phyloP scores from a whole-genome alignment of 2,797 vertebrate genomes.

The Acrossocheilus fasciatus region DNA sequence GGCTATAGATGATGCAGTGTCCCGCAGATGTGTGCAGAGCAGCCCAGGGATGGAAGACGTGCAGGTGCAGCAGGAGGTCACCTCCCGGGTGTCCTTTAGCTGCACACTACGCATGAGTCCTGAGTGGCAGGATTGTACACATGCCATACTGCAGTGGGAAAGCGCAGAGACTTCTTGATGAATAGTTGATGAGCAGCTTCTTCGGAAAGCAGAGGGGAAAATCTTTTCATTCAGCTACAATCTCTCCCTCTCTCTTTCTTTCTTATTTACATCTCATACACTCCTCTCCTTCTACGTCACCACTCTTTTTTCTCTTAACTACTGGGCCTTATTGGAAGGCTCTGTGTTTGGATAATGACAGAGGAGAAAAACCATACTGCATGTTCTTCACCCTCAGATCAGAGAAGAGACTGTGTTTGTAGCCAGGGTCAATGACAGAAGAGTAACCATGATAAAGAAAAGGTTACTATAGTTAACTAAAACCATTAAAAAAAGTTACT shows the following conservation, averaged over 20 bases:
- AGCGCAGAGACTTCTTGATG: slow-evolving; percentile 56
- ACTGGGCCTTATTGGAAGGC: slow-evolving; percentile 30
- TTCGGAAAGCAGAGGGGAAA: slow-evolving; percentile 54
- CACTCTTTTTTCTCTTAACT: slow-evolving; percentile 1
- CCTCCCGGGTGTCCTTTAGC: slow-evolving; percentile 66
- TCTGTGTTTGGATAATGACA: slow-evolving; percentile 26
- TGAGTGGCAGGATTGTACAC: slow-evolving; percentile 57
- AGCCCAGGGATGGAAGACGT: slow-evolving; percentile 48
- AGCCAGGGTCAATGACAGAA: neutral
- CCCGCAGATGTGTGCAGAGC: slow-evolving; percentile 38
- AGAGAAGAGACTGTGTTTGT: slow-evolving; percentile 28
- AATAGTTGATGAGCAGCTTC: slow-evolving; percentile 67
- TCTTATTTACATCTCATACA: slow-evolving; percentile 1
- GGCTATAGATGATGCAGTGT: slow-evolving; percentile 31
- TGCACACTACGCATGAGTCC: slow-evolving; percentile 61
- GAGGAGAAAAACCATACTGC: slow-evolving; percentile 6
- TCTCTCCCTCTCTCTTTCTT: slow-evolving; percentile 5
- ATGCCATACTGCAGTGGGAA: slow-evolving; percentile 59
- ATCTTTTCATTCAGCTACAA: slow-evolving; percentile 55
- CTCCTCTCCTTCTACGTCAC: neutral
- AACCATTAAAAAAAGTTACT: neutral
- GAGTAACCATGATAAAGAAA: neutral
- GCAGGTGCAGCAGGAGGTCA: slow-evolving; percentile 66
- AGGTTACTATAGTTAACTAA: neutral
- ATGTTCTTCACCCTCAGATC: slow-evolving; percentile 3